Base-by-base conservation (phyloP, 2,797 vertebrate species). In the Intellagama lesueurii region DNA sequence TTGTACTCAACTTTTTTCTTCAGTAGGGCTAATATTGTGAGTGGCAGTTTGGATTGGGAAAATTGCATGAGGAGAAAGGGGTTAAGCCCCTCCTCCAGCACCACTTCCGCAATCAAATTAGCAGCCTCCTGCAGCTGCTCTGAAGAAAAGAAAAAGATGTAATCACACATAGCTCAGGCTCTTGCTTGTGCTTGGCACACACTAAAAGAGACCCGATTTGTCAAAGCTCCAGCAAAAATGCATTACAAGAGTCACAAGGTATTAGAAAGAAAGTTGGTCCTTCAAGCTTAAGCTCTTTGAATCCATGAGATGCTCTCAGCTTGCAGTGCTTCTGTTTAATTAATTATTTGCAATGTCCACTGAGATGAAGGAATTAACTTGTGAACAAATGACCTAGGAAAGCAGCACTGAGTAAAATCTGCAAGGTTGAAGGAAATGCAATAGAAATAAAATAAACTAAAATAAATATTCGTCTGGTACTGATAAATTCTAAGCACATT, bases 231-330 rank as follows among this genome's bases (percentile, higher is more conserved):
- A 91, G 60, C 7, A 76, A 89, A 82, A 86, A 90, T n/a, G 26
- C 60, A 68, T 81, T 35, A 88, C 44, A 78, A 49, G 11, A 79
- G n/a, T 69, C 90, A 16, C 0, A 81, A 85, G 19, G 79, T 3
- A 78, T 73, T 70, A 83, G 81, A 83, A 91, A 76, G 88, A 56
- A 81, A 80, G 85, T 72, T 87, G 75, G 30, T 44, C 83, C 77
- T 87, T 91, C 75, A 47, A 91, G 92, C 86, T 90, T 4, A 82
- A 73, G 49, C 91, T 89, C 60, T 52, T 88, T 91, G 91, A 91
- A 92, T 94, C 88, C 92, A 83, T 81, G 77, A 90, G 92, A 72
- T 89, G 87, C 91, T 93, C 94, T 89, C 92, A 93, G 91, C 86
- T 93, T 87, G 89, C 83, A 86, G 86, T 75, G 83, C 4, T 79